Evolutionary conservation across 2,888 invertebrate species (phyloP), one percentile per base, ranked within the genome.

Genomic region (Scaptodrosophila latifasciaeformis): DNA sequence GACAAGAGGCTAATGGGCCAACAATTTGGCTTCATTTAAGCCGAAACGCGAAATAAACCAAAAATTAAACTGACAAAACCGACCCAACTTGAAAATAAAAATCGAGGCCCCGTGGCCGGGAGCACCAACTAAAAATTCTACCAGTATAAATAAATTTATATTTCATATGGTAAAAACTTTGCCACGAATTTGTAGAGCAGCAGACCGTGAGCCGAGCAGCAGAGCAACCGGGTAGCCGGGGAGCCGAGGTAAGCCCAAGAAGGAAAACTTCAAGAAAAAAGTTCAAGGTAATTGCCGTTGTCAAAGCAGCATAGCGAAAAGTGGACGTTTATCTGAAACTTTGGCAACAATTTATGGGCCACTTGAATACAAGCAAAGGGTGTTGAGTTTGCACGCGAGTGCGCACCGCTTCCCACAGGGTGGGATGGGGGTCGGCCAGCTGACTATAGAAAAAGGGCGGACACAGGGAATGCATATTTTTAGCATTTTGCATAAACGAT

Each of bases 281-380:
- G 79, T 78, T 77, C 79, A 77, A 76, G 78, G 76, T 78, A 77
- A 77, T 77, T 77, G 79, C 79, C 62, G 76, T 78, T 75, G 75
- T 75, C 75, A 75, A 75, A 75, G 76, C 76, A 70, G 70, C 66
- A 62, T 72, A 70, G 68, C 70, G 70, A 70, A 74, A 70, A 69
- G 65, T 67, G 67, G 79, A 72, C 76, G 76, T 72, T 59, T 42
- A 37, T 59, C 63, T 68, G 68, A 68, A 78, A 78, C 67, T 74
- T 74, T 70, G 72, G 77, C 77, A 74, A 70, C 72, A 74, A 78
- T 76, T 78, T 78, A 78, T 78, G 78, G 78, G 72, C 75, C 75
- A 75, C 75, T 75, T 75, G 75, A 75, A 62, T 78, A 76, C 75
- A 78, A 76, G 75, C 75, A 78, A 76, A 76, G 76, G 76, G 76